Conservation (phyloP, 2,113 vertebrate species). For the Tringa solitaria region DNA sequence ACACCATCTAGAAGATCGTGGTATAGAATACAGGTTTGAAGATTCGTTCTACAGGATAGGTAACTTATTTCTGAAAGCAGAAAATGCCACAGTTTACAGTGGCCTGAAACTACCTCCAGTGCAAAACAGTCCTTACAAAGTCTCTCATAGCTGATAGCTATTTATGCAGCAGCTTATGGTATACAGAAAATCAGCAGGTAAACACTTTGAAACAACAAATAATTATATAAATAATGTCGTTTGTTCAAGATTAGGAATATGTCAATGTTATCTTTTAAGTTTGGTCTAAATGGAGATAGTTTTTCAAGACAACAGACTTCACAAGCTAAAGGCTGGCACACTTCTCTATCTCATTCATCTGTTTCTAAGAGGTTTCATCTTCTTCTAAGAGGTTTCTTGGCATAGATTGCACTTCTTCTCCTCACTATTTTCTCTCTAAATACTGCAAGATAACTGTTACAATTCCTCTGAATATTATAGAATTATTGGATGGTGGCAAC, state of each 20-base stretch:
- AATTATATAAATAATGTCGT: background rate
- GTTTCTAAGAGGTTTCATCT: too few relatives aligned
- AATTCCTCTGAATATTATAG: background rate
- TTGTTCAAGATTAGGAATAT: background rate
- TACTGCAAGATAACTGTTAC: background rate
- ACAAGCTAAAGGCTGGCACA: background rate
- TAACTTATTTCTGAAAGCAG: background rate
- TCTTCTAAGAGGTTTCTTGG: background rate
- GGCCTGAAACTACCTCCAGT: background rate
- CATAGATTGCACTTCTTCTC: background rate
- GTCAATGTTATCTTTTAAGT: background rate
- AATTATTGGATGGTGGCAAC: background rate
- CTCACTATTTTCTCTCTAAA: background rate
- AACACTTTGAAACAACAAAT: background rate
- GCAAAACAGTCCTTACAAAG: background rate
- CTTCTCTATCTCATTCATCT: background rate
- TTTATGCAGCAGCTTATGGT: background rate
- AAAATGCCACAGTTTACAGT: background rate
- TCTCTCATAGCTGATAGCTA: background rate
- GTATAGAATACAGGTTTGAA: background rate
- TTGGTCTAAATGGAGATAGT: background rate
- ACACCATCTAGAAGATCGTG: background rate
- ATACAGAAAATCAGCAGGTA: background rate
- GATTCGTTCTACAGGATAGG: background rate
- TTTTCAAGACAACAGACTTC: background rate